These are phyloP conservation scores for Agrypnia vestita DNA, from an alignment of 1,140 invertebrate species.

Conservation along the genomic window DNA sequence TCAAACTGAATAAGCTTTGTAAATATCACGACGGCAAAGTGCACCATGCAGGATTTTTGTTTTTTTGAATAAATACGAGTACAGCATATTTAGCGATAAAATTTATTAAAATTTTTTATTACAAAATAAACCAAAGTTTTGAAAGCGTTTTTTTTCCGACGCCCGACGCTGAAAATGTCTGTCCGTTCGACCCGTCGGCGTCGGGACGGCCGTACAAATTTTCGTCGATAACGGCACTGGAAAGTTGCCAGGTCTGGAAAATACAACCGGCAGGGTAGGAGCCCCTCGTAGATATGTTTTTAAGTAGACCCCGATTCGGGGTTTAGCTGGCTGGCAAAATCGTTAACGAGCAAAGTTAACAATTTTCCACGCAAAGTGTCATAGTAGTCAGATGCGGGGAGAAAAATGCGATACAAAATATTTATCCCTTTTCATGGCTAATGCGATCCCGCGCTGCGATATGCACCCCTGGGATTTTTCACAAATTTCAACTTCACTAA, in stretches of 20 bases:
- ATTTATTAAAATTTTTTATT: too few relatives aligned
- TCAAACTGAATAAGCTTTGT: too few relatives aligned
- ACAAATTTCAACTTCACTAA: too few relatives aligned
- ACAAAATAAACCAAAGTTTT: not conserved
- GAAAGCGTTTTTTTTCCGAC: too few relatives aligned
- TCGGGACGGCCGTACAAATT: not conserved
- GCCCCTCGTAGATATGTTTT: not conserved
- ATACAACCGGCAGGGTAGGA: not conserved
- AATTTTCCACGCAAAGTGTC: constrained; percentile 4
- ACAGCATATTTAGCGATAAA: too few relatives aligned
- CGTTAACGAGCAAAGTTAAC: constrained; percentile 12
- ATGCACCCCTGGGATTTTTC: too few relatives aligned
- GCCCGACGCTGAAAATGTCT: too few relatives aligned
- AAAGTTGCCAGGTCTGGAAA: constrained; percentile 25
- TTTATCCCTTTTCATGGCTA: not conserved
- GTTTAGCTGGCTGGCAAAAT: constrained; percentile 17
- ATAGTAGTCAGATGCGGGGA: not conserved
- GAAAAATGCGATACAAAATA: constrained; percentile 22
- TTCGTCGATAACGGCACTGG: constrained; percentile 17
- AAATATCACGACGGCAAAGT: too few relatives aligned
- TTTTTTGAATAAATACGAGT: too few relatives aligned
- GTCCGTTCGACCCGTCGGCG: not conserved
- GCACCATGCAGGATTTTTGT: too few relatives aligned
- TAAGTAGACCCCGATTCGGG: not conserved
- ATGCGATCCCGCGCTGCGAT: not conserved